phyloP scores from a whole-genome alignment of 2,888 invertebrate species.

The Malthinus flaveolus region DNA sequence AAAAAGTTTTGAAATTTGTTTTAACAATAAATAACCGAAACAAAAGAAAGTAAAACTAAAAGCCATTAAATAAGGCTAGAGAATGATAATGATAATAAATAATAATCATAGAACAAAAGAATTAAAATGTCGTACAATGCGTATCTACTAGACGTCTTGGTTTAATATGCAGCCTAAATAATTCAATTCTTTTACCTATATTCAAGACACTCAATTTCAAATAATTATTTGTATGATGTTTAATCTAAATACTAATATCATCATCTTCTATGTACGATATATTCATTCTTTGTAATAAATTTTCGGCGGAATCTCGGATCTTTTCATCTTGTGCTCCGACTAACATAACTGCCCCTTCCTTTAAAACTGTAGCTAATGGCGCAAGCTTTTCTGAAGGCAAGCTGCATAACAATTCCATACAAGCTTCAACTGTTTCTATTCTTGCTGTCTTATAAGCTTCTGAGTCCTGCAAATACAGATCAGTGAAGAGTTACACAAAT shows the following conservation, averaged over 20 bases:
- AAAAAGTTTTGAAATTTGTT: no score
- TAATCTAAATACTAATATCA: slow-evolving; percentile 42
- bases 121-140: no score
- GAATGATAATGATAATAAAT: no score
- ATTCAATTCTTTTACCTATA: no score
- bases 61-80: no score
- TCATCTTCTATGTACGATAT: slow-evolving; percentile 52
- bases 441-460: slow-evolving; percentile 84
- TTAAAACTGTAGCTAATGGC: slow-evolving; percentile 50
- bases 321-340: slow-evolving; percentile 52
- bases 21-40: no score
- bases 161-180: no score
- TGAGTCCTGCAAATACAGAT: slow-evolving; percentile 64
- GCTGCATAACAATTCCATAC: slow-evolving; percentile 69
- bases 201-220: no score
- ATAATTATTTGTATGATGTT: neutral
- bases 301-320: slow-evolving; percentile 50
- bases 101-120: no score
- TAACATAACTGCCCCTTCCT: slow-evolving; percentile 51
- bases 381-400: slow-evolving; percentile 49
- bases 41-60: no score
- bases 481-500: no score
- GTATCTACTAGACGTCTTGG: no score
- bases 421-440: slow-evolving; percentile 83
- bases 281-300: slow-evolving; percentile 52